Conservation (phyloP, 2,888 invertebrate genomes). For the Drosophila koepferae region DNA sequence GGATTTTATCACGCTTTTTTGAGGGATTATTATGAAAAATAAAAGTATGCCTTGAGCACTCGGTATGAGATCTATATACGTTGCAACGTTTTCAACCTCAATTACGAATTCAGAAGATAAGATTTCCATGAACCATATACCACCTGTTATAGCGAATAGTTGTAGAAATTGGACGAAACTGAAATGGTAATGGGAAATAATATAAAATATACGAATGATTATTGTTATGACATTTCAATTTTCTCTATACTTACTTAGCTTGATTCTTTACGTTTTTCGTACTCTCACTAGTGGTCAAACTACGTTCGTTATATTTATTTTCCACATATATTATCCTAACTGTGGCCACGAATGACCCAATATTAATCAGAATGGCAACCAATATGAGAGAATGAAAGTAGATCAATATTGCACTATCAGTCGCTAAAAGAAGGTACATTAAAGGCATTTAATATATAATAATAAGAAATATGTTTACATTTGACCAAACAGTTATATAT, state of each 20-base stretch:
- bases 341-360: slow-evolving; percentile 67
- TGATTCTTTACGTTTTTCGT: not conserved
- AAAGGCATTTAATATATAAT: not conserved
- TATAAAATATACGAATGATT: not conserved
- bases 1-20: slow-evolving; percentile 32
- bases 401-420: slow-evolving; percentile 55
- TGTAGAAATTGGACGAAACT: slow-evolving; percentile 92
- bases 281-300: not conserved
- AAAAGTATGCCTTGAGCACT: slow-evolving; percentile 55
- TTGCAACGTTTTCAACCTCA: accelerated
- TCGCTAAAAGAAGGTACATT: slow-evolving; percentile 26
- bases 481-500: slow-evolving; percentile 86
- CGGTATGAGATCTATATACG: slow-evolving; percentile 3
- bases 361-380: slow-evolving; percentile 68
- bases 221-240: not conserved
- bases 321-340: slow-evolving; percentile 66
- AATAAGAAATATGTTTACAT: slow-evolving; percentile 80
- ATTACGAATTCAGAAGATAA: slow-evolving; percentile 87
- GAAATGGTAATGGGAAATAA: not conserved
- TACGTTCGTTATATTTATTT: slow-evolving; percentile 62
- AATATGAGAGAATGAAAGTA: slow-evolving; percentile 74
- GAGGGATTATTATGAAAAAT: slow-evolving; percentile 53
- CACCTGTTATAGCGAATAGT: slow-evolving; percentile 92
- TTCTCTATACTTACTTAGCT: not conserved
- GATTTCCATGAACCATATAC: slow-evolving; percentile 92